phyloP scores from a whole-genome alignment of 2,797 vertebrate genomes.

The Mormyrops boulengeri region DNA sequence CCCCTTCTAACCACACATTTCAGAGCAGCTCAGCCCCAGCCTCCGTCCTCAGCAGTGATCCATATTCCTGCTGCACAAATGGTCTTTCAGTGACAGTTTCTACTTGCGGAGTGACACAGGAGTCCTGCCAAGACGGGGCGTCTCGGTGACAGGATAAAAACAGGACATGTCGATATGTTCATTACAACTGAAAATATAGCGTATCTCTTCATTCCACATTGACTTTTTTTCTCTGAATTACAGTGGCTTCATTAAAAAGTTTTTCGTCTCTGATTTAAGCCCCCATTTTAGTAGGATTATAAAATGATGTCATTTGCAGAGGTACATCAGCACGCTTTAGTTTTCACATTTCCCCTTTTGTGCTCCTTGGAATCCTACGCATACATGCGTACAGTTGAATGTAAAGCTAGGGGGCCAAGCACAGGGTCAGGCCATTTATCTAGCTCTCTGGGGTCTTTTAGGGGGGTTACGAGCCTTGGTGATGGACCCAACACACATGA shows the following conservation, averaged over 20 bases:
- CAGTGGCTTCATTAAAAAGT: neutral
- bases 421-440: neutral
- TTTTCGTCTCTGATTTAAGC: neutral
- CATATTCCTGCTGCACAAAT: neutral
- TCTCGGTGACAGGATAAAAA: neutral
- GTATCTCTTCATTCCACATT: neutral
- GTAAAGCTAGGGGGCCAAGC: neutral
- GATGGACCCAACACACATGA: neutral
- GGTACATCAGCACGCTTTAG: neutral
- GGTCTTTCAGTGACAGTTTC: neutral
- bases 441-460: neutral
- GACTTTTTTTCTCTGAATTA: neutral
- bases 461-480: neutral
- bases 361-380: neutral
- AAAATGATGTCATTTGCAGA: neutral
- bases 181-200: neutral
- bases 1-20: neutral
- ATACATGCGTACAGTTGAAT: neutral
- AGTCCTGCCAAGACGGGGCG: neutral
- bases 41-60: neutral
- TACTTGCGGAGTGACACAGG: neutral
- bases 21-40: neutral
- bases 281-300: neutral
- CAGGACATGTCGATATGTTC: neutral
- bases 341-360: neutral